Percentiles rank a stretch among this genome's conserved stretches.
Conservation (phyloP, 2,797 vertebrate species). For the Hippoglossus hippoglossus region DNA sequence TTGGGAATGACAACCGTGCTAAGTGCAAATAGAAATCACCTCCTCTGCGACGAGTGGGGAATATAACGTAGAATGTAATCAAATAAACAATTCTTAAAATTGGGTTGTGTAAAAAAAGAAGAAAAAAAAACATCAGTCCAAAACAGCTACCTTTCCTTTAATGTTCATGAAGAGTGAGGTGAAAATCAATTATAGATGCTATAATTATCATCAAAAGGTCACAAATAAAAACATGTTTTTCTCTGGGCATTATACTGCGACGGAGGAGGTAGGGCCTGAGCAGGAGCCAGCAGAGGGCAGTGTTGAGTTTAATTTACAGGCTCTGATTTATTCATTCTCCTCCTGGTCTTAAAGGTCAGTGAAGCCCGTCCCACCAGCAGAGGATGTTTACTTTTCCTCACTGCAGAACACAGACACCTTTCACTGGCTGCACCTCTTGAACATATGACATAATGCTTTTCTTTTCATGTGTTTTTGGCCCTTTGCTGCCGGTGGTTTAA, state of each 20-base stretch:
- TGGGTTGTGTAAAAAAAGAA: slow-evolving; percentile 32
- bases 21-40: slow-evolving; percentile 83
- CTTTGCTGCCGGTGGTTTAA: slow-evolving; percentile 9
- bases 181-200: slow-evolving; percentile 20
- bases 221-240: background rate
- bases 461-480: slow-evolving; percentile 49
- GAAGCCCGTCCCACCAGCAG: slow-evolving; percentile 14
- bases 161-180: slow-evolving; percentile 1
- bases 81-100: slow-evolving; percentile 49
- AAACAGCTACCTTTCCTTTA: slow-evolving; percentile 12
- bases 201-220: slow-evolving; percentile 16
- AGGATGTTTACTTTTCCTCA: slow-evolving; percentile 57
- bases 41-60: slow-evolving; percentile 70
- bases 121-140: slow-evolving; percentile 13
- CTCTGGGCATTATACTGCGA: background rate
- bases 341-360: slow-evolving; percentile 16
- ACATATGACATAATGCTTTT: slow-evolving; percentile 44
- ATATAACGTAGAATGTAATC: slow-evolving; percentile 56
- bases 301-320: slow-evolving; percentile 30
- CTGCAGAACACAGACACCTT: slow-evolving; percentile 70
- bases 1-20: slow-evolving; percentile 80
- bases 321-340: slow-evolving; percentile 6
- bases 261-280: background rate
- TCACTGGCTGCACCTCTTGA: slow-evolving; percentile 51
- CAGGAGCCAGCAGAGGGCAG: slow-evolving; percentile 72